Conservation (phyloP, 2,888 invertebrate species). For the Hymenopus coronatus region DNA sequence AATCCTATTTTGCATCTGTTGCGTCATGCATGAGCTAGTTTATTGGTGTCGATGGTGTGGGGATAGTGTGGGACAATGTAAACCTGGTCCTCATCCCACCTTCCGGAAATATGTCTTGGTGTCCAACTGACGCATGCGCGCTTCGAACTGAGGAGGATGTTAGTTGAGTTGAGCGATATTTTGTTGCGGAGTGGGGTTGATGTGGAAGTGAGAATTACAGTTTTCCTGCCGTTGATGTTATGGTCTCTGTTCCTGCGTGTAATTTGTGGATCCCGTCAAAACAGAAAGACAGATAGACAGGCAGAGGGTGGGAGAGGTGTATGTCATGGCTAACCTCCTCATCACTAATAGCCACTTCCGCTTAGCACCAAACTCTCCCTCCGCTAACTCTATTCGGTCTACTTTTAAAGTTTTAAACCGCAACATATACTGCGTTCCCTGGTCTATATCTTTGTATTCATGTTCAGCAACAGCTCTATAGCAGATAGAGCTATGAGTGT, state of each 20-base stretch:
- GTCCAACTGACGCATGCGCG: slow-evolving; percentile 18
- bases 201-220: slow-evolving; percentile 45
- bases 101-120: slow-evolving; percentile 20
- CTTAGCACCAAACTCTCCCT: background rate
- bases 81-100: background rate
- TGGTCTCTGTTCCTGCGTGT: background rate
- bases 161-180: background rate
- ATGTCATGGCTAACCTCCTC: background rate
- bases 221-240: slow-evolving; percentile 18
- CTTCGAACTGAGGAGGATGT: background rate
- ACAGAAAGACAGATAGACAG: background rate
- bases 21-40: slow-evolving; percentile 13
- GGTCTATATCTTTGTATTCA: background rate
- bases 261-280: slow-evolving; percentile 13
- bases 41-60: background rate
- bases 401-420: background rate
- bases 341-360: background rate
- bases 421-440: background rate
- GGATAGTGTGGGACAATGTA: background rate
- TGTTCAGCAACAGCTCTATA: background rate
- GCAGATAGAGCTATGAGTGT: background rate
- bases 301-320: background rate
- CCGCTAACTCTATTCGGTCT: background rate
- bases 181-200: slow-evolving; percentile 25
- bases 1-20: slow-evolving; percentile 14